A percentile compares a stretch with the other conserved stretches of the same genome.
These are phyloP conservation scores for Mesorhabditis spiculigera DNA, from an alignment of 2,888 invertebrate genomes.

Conservation along the genomic window DNA sequence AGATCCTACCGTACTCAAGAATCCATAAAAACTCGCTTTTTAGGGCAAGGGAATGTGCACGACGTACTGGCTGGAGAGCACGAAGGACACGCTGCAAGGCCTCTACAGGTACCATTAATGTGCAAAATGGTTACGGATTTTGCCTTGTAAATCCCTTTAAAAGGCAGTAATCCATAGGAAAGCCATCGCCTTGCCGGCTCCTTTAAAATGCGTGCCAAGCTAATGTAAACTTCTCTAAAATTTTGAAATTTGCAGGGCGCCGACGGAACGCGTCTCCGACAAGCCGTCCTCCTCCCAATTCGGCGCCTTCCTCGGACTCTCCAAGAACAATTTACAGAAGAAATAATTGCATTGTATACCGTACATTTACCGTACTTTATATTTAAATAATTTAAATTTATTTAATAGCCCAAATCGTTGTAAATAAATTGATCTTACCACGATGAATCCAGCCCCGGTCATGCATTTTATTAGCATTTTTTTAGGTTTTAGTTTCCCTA, in stretches of 20 bases:
- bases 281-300: background rate
- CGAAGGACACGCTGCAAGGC: constrained; percentile 12
- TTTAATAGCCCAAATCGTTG: too few species aligned
- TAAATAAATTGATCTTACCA: too few species aligned
- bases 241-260: background rate
- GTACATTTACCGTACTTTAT: background rate
- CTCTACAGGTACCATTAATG: background rate
- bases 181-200: too few species aligned
- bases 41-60: constrained; percentile 54
- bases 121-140: too few species aligned
- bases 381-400: too few species aligned
- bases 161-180: too few species aligned
- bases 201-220: background rate
- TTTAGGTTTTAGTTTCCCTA: too few species aligned
- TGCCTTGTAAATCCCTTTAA: too few species aligned
- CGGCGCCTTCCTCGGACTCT: constrained; percentile 2
- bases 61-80: constrained; percentile 51
- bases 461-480: too few species aligned
- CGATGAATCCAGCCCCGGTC: too few species aligned
- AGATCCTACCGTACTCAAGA: too few species aligned
- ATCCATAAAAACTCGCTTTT: constrained; percentile 11
- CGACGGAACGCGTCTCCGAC: constrained; percentile 5
- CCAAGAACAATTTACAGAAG: background rate
- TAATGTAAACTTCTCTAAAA: background rate
- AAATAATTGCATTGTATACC: background rate